Conservation (phyloP, 2,797 vertebrate genomes). For the Euphonia xanthogaster region DNA sequence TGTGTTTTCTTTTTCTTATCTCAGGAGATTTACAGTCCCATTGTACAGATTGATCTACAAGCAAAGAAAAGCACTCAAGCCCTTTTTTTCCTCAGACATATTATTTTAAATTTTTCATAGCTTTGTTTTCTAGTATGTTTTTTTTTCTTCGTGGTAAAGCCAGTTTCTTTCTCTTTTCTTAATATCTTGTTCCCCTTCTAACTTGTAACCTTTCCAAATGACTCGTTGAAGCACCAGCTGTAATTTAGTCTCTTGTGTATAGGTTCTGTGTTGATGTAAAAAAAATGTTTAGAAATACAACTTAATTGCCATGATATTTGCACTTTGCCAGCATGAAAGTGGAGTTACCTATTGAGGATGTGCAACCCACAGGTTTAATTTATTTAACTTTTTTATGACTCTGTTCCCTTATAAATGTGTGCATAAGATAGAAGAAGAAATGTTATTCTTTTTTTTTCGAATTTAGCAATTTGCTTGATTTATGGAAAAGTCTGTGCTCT, state of each 20-base stretch:
- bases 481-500: constrained; percentile 63
- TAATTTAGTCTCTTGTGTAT: constrained; percentile 62
- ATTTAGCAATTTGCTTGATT: constrained; percentile 70
- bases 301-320: constrained; percentile 67
- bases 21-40: not conserved
- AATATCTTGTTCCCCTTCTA: constrained; percentile 52
- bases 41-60: not conserved
- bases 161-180: constrained; percentile 32
- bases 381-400: constrained; percentile 47
- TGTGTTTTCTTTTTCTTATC: not conserved
- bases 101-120: not conserved
- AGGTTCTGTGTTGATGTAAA: constrained; percentile 17
- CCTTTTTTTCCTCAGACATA: not conserved
- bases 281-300: constrained; percentile 41
- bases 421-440: constrained; percentile 24
- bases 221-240: constrained; percentile 33
- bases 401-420: constrained; percentile 14
- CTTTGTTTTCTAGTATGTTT: not conserved
- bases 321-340: constrained; percentile 37
- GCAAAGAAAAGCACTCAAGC: not conserved
- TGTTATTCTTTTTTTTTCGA: not conserved
- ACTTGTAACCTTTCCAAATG: constrained; percentile 51
- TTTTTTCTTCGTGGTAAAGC: not conserved
- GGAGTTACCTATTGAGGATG: constrained; percentile 25
- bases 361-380: constrained; percentile 40